Base-by-base conservation (phyloP, 2,113 vertebrate species). In the Perognathus longimembris region DNA sequence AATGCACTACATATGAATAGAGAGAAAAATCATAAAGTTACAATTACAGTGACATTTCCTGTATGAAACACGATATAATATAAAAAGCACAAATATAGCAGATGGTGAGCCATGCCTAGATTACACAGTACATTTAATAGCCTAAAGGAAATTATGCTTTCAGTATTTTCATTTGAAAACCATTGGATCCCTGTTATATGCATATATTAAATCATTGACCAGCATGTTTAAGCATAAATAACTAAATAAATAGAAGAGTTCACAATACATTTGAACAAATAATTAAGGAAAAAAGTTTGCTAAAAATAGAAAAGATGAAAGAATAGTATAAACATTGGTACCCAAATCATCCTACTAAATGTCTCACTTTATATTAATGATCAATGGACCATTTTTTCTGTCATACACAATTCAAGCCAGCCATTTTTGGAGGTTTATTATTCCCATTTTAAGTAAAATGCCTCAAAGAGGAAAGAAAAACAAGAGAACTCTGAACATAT, bases 41-140 rank as follows among this genome's bases (percentile, higher is more conserved):
- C 75, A 42, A 90, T 93, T 83, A 94, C 81, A 77, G 73, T 86
- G 89, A 89, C 77, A 97, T 94, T 95, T 96, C 95, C 83, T 95
- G 63, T 92, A 57, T 21, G 95, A 96, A 94, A 97, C 66, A 6
- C 90, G 86, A 95, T 93, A 93, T 34, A 75, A 78, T 90, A 94
- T 86, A 77, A 96, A 97, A 95, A 90, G 67, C 24, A 76, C 67
- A 50, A 95, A 80, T 57, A 78, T 15, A 94, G 69, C 85, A 96
- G 92, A 96, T 95, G 88, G 88, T 80, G 57, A 96, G 32, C 22
- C 34, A 50, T 64, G 71, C 42, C 30, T 82, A 76, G 42, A 71
- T 74, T 90, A 36, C 89, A 89, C 5, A 76, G 92, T 86, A 90
- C 86, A 94, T 94, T 97, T 94, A 90, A 84, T 77, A 86, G 75